Base-by-base conservation (phyloP, 2,888 invertebrate species). In the Diarsia dahlii region DNA sequence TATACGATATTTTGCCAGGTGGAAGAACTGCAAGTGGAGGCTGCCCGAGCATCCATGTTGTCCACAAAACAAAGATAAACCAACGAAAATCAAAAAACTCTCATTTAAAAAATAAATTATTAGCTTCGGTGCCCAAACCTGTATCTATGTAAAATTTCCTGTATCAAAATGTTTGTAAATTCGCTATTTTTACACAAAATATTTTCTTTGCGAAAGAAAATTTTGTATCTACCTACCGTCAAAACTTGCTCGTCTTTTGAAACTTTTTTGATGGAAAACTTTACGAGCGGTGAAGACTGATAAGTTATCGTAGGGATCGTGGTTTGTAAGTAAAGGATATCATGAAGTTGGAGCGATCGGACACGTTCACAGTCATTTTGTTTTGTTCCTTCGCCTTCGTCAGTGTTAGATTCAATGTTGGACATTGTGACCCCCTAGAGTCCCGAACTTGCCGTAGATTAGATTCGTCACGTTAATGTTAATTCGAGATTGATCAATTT, bases 1-100 rank as follows among this genome's bases (percentile, higher is more conserved):
- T 98, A 98, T 97, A 97, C 98, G 97, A 98, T 98, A 97, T 98
- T 98, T 97, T 98, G 98, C 97, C 98, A 98, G 97, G 98, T 98
- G 98, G 98, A 98, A 97, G 98, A 98, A 97, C 97, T 98, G 97
- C 98, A 98, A 97, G 97, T 97, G 96, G 98, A 98, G 97, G 97
- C 97, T 95, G 97, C 97, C 95, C 97, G 97, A 96, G 97, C 97
- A 94, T 96, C 97, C 95, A 96, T 97, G 96, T 97, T 97, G 96
- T 97, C 97, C 95, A 97, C 97, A 95, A 97, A 97, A 94, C 97
- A 97, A 96, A 97, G 97, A 96, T 97, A 97, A 95, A 96, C 89
- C 93, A 86, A 91, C 93, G 92, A 96, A 95, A 95, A 88, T 92
- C 87, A 96, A 95, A 95, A 96, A 95, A 91, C 93, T 96, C 88